These are phyloP conservation scores for Elachura formosa DNA, from an alignment of 2,113 vertebrate genomes.

Conservation along the genomic window DNA sequence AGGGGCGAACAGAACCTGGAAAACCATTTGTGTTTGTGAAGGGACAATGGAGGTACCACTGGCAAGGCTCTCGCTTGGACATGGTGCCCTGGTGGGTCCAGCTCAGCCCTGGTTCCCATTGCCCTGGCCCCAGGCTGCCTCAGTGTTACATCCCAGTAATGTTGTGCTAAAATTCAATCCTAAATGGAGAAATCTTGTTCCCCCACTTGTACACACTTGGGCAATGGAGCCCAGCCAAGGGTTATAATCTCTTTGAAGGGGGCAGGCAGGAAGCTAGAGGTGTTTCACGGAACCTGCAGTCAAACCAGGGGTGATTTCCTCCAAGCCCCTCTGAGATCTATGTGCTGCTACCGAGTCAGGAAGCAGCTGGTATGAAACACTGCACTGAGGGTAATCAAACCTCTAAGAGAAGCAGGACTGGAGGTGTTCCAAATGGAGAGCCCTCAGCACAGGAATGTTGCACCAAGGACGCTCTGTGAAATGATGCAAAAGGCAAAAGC, in stretches of 20 bases:
- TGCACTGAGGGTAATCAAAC: rapidly evolving
- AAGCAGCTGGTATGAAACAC: not conserved
- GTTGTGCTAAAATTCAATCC: not conserved
- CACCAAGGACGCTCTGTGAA: rapidly evolving
- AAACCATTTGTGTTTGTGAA: not conserved
- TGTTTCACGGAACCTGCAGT: not conserved
- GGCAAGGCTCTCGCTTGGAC: not conserved
- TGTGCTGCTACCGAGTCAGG: rapidly evolving
- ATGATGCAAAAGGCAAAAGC: not conserved
- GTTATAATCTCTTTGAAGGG: rapidly evolving
- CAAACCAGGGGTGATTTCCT: rapidly evolving
- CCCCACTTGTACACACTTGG: rapidly evolving
- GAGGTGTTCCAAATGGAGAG: not conserved
- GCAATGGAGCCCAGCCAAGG: not conserved
- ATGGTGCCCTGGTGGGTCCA: rapidly evolving
- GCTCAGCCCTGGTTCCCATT: not conserved
- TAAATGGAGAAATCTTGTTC: rapidly evolving
- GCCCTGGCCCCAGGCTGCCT: rapidly evolving
- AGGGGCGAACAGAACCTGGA: not conserved
- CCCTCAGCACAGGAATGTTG: rapidly evolving
- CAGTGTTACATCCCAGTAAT: rapidly evolving
- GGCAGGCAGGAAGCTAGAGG: not conserved
- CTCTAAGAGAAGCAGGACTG: not conserved
- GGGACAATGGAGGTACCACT: not conserved
- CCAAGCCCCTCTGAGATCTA: not conserved